phyloP scores from a whole-genome alignment of 2,888 invertebrate species.

The Phorcus lineatus region DNA sequence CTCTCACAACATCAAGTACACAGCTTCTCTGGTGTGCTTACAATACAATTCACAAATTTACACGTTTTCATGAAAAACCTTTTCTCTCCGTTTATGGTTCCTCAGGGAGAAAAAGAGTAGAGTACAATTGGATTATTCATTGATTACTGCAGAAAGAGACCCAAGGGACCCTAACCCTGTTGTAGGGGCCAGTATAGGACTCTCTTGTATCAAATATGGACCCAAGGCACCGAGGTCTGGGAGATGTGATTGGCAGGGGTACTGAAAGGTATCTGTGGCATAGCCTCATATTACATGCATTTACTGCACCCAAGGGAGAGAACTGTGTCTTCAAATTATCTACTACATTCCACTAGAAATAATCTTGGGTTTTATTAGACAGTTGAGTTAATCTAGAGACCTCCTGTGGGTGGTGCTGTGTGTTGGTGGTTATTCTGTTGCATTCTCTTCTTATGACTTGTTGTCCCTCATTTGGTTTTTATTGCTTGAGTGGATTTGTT shows the following conservation, averaged over 20 bases:
- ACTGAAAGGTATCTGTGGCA: no score
- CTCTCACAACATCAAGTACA: no score
- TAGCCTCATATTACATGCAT: not conserved
- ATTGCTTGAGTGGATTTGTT: no score
- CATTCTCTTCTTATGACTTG: no score
- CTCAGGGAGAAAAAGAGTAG: not conserved
- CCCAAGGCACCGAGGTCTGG: no score
- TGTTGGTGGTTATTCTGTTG: not conserved
- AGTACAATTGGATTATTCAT: not conserved
- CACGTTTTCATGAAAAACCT: not conserved
- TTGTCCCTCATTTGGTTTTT: no score
- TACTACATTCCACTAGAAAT: not conserved
- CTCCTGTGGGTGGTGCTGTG: not conserved
- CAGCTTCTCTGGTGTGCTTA: no score
- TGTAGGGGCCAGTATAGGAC: no score
- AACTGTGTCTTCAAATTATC: constrained; percentile 7
- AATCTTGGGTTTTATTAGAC: not conserved
- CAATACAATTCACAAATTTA: not conserved
- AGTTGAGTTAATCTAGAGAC: not conserved
- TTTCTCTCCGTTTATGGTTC: not conserved
- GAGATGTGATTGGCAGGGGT: no score
- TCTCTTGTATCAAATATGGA: no score
- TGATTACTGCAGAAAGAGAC: not conserved
- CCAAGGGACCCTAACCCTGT: not conserved
- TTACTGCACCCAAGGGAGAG: not conserved